phyloP scores from a whole-genome alignment of 2,113 vertebrate species.

The Oryzias celebensis region DNA sequence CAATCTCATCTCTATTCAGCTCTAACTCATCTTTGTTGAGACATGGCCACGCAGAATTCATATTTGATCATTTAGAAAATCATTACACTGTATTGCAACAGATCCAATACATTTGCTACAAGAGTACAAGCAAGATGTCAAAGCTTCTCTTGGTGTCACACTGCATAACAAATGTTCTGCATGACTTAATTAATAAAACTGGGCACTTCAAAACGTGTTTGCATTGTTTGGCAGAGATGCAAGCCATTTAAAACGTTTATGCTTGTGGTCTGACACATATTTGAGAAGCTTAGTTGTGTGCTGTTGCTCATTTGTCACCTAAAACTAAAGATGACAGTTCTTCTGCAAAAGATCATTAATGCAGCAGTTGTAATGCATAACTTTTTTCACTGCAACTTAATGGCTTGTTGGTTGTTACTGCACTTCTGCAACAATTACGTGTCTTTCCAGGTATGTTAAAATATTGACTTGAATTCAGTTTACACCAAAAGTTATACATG shows the following conservation, averaged over 20 bases:
- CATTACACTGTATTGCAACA: conserved; percentile 32
- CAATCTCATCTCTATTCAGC: conserved; percentile 48
- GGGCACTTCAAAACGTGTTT: not conserved
- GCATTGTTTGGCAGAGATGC: conserved; percentile 7
- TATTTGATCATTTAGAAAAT: conserved; percentile 48
- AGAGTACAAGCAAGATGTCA: conserved; percentile 21
- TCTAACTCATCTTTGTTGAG: conserved; percentile 41
- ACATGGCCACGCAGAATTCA: conserved; percentile 32
- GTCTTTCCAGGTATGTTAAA: no score
- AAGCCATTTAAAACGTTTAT: conserved; percentile 12
- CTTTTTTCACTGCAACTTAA: no score
- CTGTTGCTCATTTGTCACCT: not conserved
- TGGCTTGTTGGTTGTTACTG: no score
- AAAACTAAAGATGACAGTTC: not conserved
- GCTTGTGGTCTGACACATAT: conserved; percentile 16
- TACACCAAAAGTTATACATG: no score
- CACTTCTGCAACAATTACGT: no score
- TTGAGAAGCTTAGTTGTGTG: not conserved
- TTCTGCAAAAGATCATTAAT: no score
- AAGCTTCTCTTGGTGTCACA: conserved; percentile 18
- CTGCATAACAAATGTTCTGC: conserved; percentile 22
- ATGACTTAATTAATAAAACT: conserved; percentile 13
- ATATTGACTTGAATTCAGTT: no score
- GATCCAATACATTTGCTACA: conserved; percentile 35
- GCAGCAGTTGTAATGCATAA: no score